Evolutionary conservation across 2,888 invertebrate species (phyloP).

Genomic region (Polydrusus tereticollis): DNA sequence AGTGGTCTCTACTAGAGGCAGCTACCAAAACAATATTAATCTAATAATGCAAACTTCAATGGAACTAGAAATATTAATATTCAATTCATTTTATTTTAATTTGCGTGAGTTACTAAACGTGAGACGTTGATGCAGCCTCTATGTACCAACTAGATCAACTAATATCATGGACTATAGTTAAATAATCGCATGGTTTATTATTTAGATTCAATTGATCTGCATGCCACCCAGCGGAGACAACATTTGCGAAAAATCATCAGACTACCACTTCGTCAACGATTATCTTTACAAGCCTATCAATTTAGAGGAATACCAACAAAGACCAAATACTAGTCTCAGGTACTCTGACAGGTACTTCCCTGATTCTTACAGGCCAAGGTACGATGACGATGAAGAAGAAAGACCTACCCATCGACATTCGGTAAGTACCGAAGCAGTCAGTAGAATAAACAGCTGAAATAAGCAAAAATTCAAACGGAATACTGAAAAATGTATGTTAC

Average conservation of each 20-base stretch:
- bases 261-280: conserved; percentile 93
- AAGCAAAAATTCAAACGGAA: not conserved
- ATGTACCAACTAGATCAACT: too few species aligned
- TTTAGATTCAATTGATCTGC: conserved; percentile 90
- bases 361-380: conserved; percentile 78
- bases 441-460: not conserved
- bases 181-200: too few species aligned
- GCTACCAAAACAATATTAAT: too few species aligned
- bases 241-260: conserved; percentile 89
- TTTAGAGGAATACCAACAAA: conserved; percentile 83
- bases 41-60: too few species aligned
- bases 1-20: too few species aligned
- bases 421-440: conserved; percentile 56
- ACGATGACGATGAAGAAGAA: conserved; percentile 70
- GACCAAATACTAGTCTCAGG: conserved; percentile 82
- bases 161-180: too few species aligned
- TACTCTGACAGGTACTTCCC: conserved; percentile 90
- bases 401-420: conserved; percentile 63
- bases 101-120: too few species aligned
- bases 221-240: conserved; percentile 93
- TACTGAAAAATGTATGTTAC: too few species aligned
- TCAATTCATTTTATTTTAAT: too few species aligned
- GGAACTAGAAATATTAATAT: too few species aligned
- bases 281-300: conserved; percentile 91
- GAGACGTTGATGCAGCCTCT: too few species aligned